phyloP scores from a whole-genome alignment of 1,140 invertebrate species.

The Pogonomyrmex californicus region DNA sequence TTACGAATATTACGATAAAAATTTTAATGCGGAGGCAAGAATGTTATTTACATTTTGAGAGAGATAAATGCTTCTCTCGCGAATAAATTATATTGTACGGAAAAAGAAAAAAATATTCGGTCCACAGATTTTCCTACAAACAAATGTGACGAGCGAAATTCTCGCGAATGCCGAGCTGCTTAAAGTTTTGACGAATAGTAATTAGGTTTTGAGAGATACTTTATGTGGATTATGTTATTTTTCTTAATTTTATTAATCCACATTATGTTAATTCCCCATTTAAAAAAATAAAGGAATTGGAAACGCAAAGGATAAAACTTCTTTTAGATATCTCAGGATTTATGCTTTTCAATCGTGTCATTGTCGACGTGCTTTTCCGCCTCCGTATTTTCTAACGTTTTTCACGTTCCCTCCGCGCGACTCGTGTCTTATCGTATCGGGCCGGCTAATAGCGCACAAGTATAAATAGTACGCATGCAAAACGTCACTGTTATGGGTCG shows the following conservation, averaged over 20 bases:
- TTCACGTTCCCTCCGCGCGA: neutral
- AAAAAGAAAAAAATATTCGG: neutral
- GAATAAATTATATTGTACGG: conserved; percentile 18
- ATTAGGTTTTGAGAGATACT: neutral
- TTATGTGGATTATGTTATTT: neutral
- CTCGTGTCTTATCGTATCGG: conserved; percentile 48
- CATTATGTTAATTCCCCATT: neutral
- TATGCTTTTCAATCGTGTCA: neutral
- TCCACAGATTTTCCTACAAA: neutral
- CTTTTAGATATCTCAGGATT: neutral
- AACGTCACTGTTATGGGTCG: conserved; percentile 77
- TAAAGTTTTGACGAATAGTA: neutral
- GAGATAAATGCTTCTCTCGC: neutral
- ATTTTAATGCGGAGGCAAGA: neutral
- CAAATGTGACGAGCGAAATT: neutral
- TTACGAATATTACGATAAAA: conserved; percentile 6
- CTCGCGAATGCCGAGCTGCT: neutral
- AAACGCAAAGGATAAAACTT: neutral
- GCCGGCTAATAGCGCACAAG: conserved; percentile 42
- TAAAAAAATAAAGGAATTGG: neutral
- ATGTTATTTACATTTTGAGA: conserved; percentile 1
- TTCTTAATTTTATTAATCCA: neutral
- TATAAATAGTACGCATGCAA: conserved; percentile 74
- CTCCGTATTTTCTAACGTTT: neutral
- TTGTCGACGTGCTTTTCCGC: neutral